Base-by-base conservation (phyloP, 1,140 invertebrate genomes). In the Brevipalpus yothersi region DNA sequence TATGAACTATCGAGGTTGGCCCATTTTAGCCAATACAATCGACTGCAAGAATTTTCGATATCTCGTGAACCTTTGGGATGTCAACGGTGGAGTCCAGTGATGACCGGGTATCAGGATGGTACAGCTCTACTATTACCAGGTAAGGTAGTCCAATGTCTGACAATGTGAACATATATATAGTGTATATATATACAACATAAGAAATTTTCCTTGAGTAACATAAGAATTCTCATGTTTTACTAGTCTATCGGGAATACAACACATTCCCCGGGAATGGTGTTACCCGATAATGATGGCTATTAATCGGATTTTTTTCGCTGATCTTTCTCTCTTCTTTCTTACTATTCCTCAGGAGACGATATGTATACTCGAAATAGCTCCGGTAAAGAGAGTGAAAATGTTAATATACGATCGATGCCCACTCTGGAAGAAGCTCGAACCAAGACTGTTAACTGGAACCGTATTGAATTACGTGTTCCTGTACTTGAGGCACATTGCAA, bases 51-150 rank as follows among this genome's bases (percentile, higher is more conserved):
- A 1, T 72, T 72, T 69, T 42, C 66, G 4, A 62, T 58, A 19
- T 58, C 68, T 17, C 65, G 72, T 58, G 63, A 68, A 58, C 53
- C 41, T 40, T 51, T 65, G 23, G 68, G 72, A 21, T 63, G 67
- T 31, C 63, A 69, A 31, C 61, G 68, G 56, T 75, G 69, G 68
- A 65, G 74, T 59, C 72, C 73, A 43, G 67, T 74, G 2, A 63
- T 63, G 9, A 61, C 65, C 17, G 59, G 65, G 11, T 68, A 69
- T 63, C 41, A 63, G 31, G 73, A 75, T 68, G 73, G 70, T 9
- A 49, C 69, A 4, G 19, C 73, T 8, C 65, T 66, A 21, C 13
- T 71, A 41, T 66, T 76, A 59, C 74, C 75, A 65, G 75, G 58
- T 51, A 41, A 31, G 23, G 1, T 2, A 8, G 43, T 53, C 19